Evolutionary conservation across 2,113 vertebrate species (phyloP), one percentile per base, ranked within the genome.

Genomic region (Nerophis lumbriciformis): DNA sequence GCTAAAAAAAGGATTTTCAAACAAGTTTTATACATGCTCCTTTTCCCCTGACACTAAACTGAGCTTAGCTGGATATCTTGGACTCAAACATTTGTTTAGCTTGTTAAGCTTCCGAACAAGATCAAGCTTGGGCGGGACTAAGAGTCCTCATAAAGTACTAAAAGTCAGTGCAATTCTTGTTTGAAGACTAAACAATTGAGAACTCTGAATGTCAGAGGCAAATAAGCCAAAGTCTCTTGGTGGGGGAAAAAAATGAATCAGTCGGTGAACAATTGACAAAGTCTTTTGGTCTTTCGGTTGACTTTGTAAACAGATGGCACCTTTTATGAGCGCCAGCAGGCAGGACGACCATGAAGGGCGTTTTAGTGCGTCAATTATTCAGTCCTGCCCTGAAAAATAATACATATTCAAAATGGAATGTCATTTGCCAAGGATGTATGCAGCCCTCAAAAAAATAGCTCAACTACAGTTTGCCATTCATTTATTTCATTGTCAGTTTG

Each of bases 271-370:
- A 77, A 76, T 77, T 62, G 65, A 72, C 68, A 72, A 77, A 70
- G 69, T 71, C 64, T 69, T 72, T 49, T 69, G 54, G 66, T 78
- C 66, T 79, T 80, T 83, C 65, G 65, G 60, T 82, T 75, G 86
- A 87, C 86, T 87, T 85, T 87, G 82, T 77, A 84, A 88, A 85
- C 87, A 89, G 85, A 88, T 88, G 87, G 86, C 66, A 44, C 15
- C 28, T 72, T 80, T 81, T 78, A 78, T 63, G 80, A 65, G 71
- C 79, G 72, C 75, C 81, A 83, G 79, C 73, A 72, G 78, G 72
- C 81, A 83, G 78, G 69, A 58, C 69, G 37, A 75, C 19, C 70
- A 77, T 74, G 78, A 83, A 88, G 82, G 84, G 63, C 80, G 71
- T 76, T 76, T 81, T 68, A 77, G 58, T 49, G 50, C 78, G 67